A percentile compares a stretch with the other conserved stretches of the same genome.
These are phyloP conservation scores for Hemichromis elongatus DNA, from an alignment of 2,113 vertebrate genomes.

Conservation along the genomic window DNA sequence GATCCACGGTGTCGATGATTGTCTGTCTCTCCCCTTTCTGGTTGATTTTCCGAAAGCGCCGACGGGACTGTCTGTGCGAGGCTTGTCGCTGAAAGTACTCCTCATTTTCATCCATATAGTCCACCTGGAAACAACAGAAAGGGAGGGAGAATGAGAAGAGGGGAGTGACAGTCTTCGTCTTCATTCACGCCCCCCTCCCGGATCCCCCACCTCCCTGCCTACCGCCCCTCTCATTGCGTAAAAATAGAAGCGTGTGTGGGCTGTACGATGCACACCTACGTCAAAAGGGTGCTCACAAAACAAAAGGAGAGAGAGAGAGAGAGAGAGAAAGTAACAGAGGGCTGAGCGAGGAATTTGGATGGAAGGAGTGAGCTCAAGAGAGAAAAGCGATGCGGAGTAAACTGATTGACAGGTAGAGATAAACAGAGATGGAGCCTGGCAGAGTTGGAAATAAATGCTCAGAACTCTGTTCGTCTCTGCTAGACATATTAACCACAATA, in stretches of 20 bases:
- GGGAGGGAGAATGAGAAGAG: background rate
- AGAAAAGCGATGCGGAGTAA: background rate
- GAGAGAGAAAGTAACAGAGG: background rate
- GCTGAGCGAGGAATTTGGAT: background rate
- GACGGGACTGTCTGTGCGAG: constrained; percentile 92
- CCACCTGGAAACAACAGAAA: constrained; percentile 78
- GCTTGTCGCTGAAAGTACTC: constrained; percentile 98
- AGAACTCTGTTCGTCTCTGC: background rate
- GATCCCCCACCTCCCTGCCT: background rate
- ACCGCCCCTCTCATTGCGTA: constrained; percentile 49
- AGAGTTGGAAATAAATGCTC: background rate
- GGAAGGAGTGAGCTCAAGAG: background rate
- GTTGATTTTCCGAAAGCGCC: constrained; percentile 98
- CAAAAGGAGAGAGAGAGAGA: background rate
- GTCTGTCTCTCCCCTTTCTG: constrained; percentile 98
- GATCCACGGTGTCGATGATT: constrained; percentile 97
- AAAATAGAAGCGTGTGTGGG: constrained; percentile 68
- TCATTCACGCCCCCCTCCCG: constrained; percentile 16
- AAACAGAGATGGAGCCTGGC: background rate
- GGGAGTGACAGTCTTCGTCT: constrained; percentile 45
- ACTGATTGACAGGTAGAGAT: background rate
- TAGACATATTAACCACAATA: background rate
- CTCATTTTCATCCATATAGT: constrained; percentile 99
- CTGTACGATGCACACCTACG: constrained; percentile 49
- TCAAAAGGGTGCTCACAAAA: constrained; percentile 53